Conservation (phyloP, 1,140 invertebrate genomes). For the Littorina saxatilis region DNA sequence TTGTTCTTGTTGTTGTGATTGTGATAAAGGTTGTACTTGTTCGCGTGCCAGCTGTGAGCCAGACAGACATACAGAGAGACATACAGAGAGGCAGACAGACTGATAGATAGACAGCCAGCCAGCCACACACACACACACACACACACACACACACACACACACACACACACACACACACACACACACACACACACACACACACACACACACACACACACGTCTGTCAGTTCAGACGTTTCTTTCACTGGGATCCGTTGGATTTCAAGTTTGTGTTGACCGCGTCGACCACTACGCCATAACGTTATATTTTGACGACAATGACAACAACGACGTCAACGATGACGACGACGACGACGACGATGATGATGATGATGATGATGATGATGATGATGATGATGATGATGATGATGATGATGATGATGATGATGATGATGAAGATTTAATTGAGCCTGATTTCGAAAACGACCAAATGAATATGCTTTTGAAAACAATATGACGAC, state of each 20-base stretch:
- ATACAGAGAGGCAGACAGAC: too few species aligned
- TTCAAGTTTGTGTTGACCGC: too few species aligned
- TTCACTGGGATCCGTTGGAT: too few species aligned
- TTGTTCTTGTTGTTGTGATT: too few species aligned
- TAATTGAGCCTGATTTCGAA: not conserved
- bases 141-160: not conserved
- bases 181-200: constrained; percentile 17
- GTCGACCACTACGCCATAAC: not conserved
- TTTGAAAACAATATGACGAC: not conserved
- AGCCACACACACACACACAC: not conserved
- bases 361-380: constrained; percentile 15
- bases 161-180: constrained; percentile 17
- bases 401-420: not conserved
- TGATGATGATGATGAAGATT: not conserved
- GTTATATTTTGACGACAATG: too few species aligned
- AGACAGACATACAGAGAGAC: too few species aligned
- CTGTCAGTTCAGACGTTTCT: too few species aligned
- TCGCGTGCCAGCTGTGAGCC: too few species aligned
- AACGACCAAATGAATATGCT: not conserved
- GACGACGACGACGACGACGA: constrained; percentile 5
- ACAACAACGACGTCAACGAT: not conserved
- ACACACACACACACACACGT: not conserved
- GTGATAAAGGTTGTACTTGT: too few species aligned
- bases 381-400: constrained; percentile 5
- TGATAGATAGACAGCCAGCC: too few species aligned